Percentiles rank a stretch among this genome's conserved stretches.
phyloP scores from a whole-genome alignment of 2,888 invertebrate species.

The Gnatocerus cornutus region DNA sequence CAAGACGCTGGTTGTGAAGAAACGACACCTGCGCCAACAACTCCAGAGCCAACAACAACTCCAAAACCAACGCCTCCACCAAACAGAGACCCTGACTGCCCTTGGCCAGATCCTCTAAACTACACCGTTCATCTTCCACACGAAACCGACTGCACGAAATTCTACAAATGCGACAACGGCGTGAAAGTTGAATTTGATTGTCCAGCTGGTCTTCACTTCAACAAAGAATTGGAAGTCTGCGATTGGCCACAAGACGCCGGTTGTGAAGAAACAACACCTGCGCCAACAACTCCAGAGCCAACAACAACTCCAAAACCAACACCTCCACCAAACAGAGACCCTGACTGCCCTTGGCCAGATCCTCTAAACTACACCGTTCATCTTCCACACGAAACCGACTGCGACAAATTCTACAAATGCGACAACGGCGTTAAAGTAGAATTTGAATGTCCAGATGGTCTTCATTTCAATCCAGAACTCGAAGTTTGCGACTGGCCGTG shows the following conservation, averaged over 20 bases:
- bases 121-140: constrained; percentile 51
- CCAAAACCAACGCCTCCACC: constrained; percentile 3
- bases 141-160: constrained; percentile 52
- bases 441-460: constrained; percentile 43
- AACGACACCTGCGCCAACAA: not conserved
- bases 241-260: constrained; percentile 48
- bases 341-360: constrained; percentile 49
- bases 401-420: constrained; percentile 54
- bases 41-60: no score
- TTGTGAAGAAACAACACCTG: constrained; percentile 24
- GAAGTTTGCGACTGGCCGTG: constrained; percentile 51
- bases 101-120: constrained; percentile 34
- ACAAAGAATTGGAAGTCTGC: constrained; percentile 42
- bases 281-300: constrained; percentile 14
- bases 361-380: constrained; percentile 44
- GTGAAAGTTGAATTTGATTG: constrained; percentile 45
- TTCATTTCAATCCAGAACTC: constrained; percentile 43
- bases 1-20: constrained; percentile 54
- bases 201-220: constrained; percentile 41
- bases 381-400: constrained; percentile 53
- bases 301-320: constrained; percentile 25
- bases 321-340: constrained; percentile 35
- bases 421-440: constrained; percentile 48
- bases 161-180: constrained; percentile 53
- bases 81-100: constrained; percentile 32